A percentile compares a stretch with the other conserved stretches of the same genome.
Conservation (phyloP, 2,888 invertebrate species). For the Oligia fasciuncula region DNA sequence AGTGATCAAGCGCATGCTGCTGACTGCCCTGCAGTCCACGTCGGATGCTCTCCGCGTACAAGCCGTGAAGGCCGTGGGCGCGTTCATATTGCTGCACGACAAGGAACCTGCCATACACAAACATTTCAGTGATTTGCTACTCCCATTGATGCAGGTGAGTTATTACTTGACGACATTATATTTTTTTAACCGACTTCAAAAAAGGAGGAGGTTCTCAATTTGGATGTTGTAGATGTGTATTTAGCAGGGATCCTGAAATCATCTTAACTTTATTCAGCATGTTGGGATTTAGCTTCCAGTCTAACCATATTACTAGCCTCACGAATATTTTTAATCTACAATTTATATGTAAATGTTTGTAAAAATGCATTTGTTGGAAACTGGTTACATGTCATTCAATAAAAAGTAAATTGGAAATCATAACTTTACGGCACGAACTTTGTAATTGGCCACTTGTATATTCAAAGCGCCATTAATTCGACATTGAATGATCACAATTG, state of each 20-base stretch:
- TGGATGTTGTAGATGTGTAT: too few relatives aligned
- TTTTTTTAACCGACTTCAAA: neutral
- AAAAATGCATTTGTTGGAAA: neutral
- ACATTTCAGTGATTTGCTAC: conserved; percentile 96
- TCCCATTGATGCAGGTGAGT: conserved; percentile 93
- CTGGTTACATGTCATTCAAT: neutral
- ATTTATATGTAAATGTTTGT: neutral
- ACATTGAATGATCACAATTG: conserved; percentile 65
- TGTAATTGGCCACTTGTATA: conserved; percentile 52
- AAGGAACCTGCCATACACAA: conserved; percentile 97
- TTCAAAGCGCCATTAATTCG: conserved; percentile 59
- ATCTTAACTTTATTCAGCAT: neutral
- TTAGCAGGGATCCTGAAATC: neutral
- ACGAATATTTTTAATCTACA: neutral
- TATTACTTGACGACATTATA: neutral
- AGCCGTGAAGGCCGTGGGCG: conserved; percentile 95
- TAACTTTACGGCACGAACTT: conserved; percentile 34
- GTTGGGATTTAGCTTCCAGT: neutral
- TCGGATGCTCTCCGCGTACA: conserved; percentile 94
- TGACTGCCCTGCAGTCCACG: conserved; percentile 93
- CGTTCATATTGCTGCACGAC: conserved; percentile 97
- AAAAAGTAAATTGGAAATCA: conserved; percentile 29
- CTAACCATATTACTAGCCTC: neutral
- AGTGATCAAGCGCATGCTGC: conserved; percentile 98
- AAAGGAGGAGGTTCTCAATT: too few relatives aligned